Evolutionary conservation across 2,797 vertebrate genomes (phyloP).

Genomic region (Danio tinwini): DNA sequence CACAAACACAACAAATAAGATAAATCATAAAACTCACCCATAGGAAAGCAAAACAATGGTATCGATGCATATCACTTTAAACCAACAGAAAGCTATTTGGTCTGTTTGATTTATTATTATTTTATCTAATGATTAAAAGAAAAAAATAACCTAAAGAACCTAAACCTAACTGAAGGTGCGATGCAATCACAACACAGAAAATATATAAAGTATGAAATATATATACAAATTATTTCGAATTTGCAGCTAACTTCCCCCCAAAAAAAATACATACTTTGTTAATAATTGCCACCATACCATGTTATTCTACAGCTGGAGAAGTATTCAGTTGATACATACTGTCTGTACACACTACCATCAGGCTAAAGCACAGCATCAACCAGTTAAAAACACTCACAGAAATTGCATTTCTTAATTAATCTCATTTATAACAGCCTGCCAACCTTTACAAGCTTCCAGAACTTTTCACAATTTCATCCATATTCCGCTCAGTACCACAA

Average conservation of each 20-base stretch:
- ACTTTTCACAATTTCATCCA: slow-evolving; percentile 6
- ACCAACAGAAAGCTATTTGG: too few relatives aligned
- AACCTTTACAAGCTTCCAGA: not conserved
- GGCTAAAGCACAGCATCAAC: not conserved
- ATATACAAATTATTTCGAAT: not conserved
- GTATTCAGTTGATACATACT: not conserved
- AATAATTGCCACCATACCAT: not conserved
- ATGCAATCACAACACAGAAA: too few relatives aligned
- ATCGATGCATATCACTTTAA: too few relatives aligned
- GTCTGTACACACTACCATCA: not conserved
- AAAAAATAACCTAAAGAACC: too few relatives aligned
- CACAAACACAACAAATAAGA: too few relatives aligned
- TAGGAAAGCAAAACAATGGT: too few relatives aligned
- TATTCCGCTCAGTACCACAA: slow-evolving; percentile 1
- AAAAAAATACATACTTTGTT: not conserved
- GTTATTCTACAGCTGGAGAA: not conserved
- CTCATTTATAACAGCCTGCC: not conserved
- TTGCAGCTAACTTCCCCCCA: not conserved
- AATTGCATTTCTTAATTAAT: not conserved
- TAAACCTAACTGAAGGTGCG: too few relatives aligned
- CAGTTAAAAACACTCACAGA: not conserved
- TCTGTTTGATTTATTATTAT: too few relatives aligned
- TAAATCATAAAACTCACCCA: too few relatives aligned
- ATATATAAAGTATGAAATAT: too few relatives aligned
- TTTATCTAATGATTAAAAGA: too few relatives aligned